These are phyloP conservation scores for Diaphora mendica DNA, from an alignment of 2,888 invertebrate species.

Conservation along the genomic window DNA sequence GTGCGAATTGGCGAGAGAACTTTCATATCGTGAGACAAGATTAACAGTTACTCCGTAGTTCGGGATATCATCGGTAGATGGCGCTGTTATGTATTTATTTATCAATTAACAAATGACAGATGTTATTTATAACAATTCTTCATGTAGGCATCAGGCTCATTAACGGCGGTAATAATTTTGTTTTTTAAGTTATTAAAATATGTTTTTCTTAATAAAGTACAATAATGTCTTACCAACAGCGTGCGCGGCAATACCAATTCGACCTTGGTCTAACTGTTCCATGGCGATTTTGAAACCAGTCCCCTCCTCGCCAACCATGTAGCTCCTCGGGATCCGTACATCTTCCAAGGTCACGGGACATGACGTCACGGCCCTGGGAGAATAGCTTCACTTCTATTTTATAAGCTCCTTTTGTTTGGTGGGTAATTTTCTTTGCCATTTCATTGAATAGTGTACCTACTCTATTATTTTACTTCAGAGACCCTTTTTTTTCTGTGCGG, in stretches of 20 bases:
- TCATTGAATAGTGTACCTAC: conserved; percentile 30
- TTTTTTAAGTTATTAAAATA: background rate
- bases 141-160: no score
- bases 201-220: no score
- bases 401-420: conserved; percentile 55
- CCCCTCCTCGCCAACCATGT: conserved; percentile 85
- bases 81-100: no score
- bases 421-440: conserved; percentile 15
- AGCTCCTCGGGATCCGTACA: conserved; percentile 84
- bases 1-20: no score
- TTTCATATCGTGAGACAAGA: no score
- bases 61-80: no score
- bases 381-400: conserved; percentile 68
- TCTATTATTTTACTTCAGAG: background rate
- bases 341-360: conserved; percentile 90
- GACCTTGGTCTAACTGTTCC: conserved; percentile 89
- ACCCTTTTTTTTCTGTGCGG: no score
- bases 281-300: conserved; percentile 92
- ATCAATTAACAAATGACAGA: no score
- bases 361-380: conserved; percentile 88
- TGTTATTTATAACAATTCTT: no score
- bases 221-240: conserved; percentile 86
- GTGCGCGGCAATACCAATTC: conserved; percentile 92
- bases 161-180: no score
- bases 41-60: no score